phyloP scores from a whole-genome alignment of 2,888 invertebrate genomes.

The Sminthurinus aureus region DNA sequence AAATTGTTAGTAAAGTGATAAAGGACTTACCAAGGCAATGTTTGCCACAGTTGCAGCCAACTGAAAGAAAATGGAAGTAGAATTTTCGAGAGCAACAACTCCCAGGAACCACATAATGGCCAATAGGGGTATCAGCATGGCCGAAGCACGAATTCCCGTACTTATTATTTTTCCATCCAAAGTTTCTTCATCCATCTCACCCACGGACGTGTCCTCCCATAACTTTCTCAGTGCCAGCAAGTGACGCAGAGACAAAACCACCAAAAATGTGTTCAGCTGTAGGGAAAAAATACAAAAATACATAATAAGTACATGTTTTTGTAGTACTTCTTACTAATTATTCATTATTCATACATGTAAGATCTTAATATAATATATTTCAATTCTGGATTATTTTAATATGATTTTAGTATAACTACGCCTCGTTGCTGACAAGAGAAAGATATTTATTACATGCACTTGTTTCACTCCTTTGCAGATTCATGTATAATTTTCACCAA shows the following conservation, averaged over 20 bases:
- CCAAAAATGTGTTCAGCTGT: constrained; percentile 63
- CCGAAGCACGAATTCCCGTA: constrained; percentile 67
- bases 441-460: too few relatives aligned
- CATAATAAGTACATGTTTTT: too few relatives aligned
- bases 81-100: constrained; percentile 76
- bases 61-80: constrained; percentile 64
- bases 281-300: constrained; percentile 38
- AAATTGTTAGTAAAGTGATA: background rate
- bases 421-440: too few relatives aligned
- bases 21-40: constrained; percentile 61
- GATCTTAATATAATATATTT: too few relatives aligned
- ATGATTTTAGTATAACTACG: too few relatives aligned
- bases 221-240: constrained; percentile 58
- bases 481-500: too few relatives aligned
- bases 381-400: too few relatives aligned
- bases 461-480: too few relatives aligned
- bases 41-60: constrained; percentile 62
- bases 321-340: too few relatives aligned
- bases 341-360: too few relatives aligned
- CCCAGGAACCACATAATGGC: constrained; percentile 79
- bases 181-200: constrained; percentile 54
- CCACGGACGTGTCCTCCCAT: constrained; percentile 60
- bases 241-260: constrained; percentile 62
- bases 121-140: constrained; percentile 75
- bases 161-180: constrained; percentile 60